Evolutionary conservation across 2,797 vertebrate genomes (phyloP).

Genomic region (Eptatretus atami): DNA sequence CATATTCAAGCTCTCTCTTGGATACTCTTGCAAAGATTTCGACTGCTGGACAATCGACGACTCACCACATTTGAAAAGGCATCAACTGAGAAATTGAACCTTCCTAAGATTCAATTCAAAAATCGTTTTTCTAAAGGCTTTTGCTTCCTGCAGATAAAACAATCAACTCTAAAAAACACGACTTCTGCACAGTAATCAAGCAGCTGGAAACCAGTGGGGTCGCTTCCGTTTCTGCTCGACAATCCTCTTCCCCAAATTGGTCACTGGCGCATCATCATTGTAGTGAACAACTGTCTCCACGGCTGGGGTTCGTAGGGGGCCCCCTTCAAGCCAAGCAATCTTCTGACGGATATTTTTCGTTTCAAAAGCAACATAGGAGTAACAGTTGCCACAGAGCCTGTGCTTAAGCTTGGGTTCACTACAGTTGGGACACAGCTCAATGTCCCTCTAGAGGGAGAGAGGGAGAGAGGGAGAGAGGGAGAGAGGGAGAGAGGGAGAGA

Average conservation of each 20-base stretch:
- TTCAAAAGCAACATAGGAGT: constrained; percentile 37
- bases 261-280: constrained; percentile 24
- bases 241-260: constrained; percentile 35
- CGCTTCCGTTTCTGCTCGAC: constrained; percentile 45
- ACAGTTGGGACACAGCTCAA: constrained; percentile 48
- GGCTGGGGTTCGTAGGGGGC: constrained; percentile 29
- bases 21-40: no score
- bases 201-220: constrained; percentile 39
- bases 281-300: constrained; percentile 46
- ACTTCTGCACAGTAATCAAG: no score
- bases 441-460: constrained; percentile 25
- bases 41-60: no score
- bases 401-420: constrained; percentile 72
- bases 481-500: not conserved
- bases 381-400: constrained; percentile 51
- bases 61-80: no score
- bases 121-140: no score
- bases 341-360: constrained; percentile 26
- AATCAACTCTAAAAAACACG: no score
- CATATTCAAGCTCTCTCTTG: no score
- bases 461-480: constrained; percentile 8
- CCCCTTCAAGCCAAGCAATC: constrained; percentile 33
- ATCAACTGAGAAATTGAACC: no score
- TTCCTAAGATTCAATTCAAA: no score
- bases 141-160: no score